Conservation (phyloP, 2,113 vertebrate species). For the Colius striatus region DNA sequence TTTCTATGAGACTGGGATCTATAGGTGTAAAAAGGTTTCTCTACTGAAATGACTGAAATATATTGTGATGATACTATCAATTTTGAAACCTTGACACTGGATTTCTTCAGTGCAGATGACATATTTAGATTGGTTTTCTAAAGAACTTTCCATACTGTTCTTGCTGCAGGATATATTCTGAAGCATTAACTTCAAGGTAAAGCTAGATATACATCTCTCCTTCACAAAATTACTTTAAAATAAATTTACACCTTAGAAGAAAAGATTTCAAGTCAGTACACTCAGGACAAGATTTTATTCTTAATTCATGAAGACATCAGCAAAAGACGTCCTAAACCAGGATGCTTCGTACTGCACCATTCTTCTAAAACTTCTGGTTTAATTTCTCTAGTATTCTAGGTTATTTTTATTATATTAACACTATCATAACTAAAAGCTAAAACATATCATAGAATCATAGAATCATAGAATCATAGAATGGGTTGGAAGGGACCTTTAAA, state of each 20-base stretch:
- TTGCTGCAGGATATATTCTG: not conserved
- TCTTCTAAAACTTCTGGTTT: not conserved
- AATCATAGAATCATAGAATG: too few species aligned
- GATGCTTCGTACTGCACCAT: not conserved
- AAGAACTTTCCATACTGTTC: not conserved
- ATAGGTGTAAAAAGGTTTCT: not conserved
- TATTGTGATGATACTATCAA: not conserved
- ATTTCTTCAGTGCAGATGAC: not conserved
- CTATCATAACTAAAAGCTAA: not conserved
- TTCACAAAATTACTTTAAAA: not conserved
- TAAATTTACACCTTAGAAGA: not conserved
- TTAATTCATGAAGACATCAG: not conserved
- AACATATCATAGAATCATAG: not conserved
- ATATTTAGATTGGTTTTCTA: not conserved
- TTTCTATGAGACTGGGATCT: not conserved
- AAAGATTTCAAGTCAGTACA: not conserved
- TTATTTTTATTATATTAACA: not conserved
- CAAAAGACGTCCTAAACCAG: not conserved
- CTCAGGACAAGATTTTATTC: not conserved
- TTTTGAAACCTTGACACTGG: not conserved
- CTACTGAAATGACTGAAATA: not conserved
- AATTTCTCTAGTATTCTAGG: not conserved
- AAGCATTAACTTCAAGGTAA: not conserved
- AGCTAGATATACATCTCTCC: not conserved
- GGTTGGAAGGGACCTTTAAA: too few species aligned